Evolutionary conservation across 2,797 vertebrate species (phyloP), one percentile per base, ranked within the genome.

Genomic region (Pangasius sanitwongsei): DNA sequence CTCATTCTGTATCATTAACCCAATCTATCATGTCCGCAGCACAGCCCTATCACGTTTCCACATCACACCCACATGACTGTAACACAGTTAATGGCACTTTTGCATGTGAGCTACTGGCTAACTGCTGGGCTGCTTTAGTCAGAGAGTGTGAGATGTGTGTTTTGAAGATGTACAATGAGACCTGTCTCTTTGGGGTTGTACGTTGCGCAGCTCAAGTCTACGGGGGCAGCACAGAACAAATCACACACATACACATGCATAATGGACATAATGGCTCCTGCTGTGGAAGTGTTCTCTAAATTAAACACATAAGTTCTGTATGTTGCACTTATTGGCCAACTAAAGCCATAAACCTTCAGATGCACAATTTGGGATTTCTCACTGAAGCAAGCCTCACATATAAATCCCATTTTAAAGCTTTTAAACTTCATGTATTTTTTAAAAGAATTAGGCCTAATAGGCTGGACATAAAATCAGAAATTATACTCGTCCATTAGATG

Each of bases 221-320:
- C 50, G 20, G 34, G 59, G 67, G 59, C 63, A 85, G 74, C 37
- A 57, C 4, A 63, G 25, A 83, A 89, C 87, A 90, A 89, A 90
- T 90, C 57, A 75, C 83, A 20, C 59, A 72, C 37, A 83, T 50
- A 83, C 53, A 72, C 86, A 63, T 78, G 61, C 63, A 65, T 69
- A 88, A 84, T 78, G 70, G 86, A 83, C 87, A 89, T 89, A 91
- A 90, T 87, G 37, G 57, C 55, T 87, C 78, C 88, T 87, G 92
- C 92, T 90, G 87, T 92, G 78, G 48, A 92, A 94, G 48, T 92
- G 92, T 94, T 93, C 86, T 90, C 88, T 91, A 92, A 94, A 95
- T 95, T 92, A 93, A 92, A 92, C 89, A 88, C 90, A 92, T 94
- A 92, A 89, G 92, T 95, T 92, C 83, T 86, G 83, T 89, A 57